Percentiles rank a stretch among this genome's conserved stretches.
These are phyloP conservation scores for Octodonta nipae DNA, from an alignment of 2,888 invertebrate species.

Conservation along the genomic window DNA sequence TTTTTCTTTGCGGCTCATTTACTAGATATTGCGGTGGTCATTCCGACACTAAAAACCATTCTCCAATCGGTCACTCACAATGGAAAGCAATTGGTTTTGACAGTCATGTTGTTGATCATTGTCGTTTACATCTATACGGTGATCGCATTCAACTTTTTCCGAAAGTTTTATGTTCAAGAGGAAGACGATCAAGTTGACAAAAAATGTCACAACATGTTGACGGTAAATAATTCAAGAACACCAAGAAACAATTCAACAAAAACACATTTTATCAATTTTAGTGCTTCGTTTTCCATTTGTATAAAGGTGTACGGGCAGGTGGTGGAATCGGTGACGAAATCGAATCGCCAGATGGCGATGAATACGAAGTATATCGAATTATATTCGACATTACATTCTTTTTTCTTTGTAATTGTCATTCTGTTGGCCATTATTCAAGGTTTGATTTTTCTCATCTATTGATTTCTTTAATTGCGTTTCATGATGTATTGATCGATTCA, in stretches of 20 bases:
- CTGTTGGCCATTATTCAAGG: conserved; percentile 98
- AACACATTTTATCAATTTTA: conserved; percentile 36
- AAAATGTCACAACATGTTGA: conserved; percentile 98
- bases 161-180: conserved; percentile 97
- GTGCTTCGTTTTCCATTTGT: conserved; percentile 99
- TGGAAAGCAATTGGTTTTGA: conserved; percentile 93
- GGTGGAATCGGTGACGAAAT: conserved; percentile 98
- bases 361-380: conserved; percentile 92
- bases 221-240: conserved; percentile 52
- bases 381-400: conserved; percentile 99
- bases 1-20: conserved; percentile 99
- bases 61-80: conserved; percentile 99
- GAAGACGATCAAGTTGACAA: conserved; percentile 88
- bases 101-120: conserved; percentile 93
- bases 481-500: not conserved
- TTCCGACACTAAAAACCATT: conserved; percentile 94
- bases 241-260: too few relatives aligned
- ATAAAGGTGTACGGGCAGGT: conserved; percentile 97
- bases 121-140: conserved; percentile 99
- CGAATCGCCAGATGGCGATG: conserved; percentile 94
- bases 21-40: conserved; percentile 94
- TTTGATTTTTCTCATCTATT: too few relatives aligned
- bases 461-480: not conserved
- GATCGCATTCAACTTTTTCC: conserved; percentile 99
- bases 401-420: conserved; percentile 99